Base-by-base conservation (phyloP, 2,797 vertebrate genomes). In the Masticophis lateralis region DNA sequence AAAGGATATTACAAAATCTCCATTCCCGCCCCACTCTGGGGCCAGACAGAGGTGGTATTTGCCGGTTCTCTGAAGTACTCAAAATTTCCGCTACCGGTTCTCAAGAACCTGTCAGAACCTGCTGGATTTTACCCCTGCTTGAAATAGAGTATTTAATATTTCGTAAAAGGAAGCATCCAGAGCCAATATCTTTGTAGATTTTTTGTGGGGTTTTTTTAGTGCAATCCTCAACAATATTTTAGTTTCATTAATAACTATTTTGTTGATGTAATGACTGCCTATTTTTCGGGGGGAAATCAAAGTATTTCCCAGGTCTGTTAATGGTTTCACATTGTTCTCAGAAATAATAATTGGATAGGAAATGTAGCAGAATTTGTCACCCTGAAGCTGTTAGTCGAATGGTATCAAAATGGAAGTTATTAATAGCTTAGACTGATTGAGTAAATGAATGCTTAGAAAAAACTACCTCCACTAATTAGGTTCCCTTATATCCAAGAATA, bases 241-340 rank as follows among this genome's bases (percentile, higher is more conserved):
- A 96, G 95, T 98, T 96, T 98, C 97, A 98, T 97, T 97, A 94
- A 96, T 89, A 96, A 96, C 89, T 97, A 51, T 93, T 89, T 96
- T 89, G 92, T 96, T 94, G 95, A 90, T 97, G 94, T 92, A 97
- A 95, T 96, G 95, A 97, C 92, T 96, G 90, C 98, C 97, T 96
- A 96, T 97, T 96, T 97, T 53, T 53, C 1, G 1, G 53, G 96
- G 98, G 97, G 98, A 98, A 27, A 98, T 98, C 98, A 96, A 98
- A 97, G 96, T 98, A 97, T 97, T 97, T 97, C 97, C 98, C 97
- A 98, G 98, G 98, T 98, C 37, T 98, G 95, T 96, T 98, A 98
- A 98, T 97, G 98, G 98, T 95, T 96, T 98, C 98, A 98, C 97
- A 96, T 97, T 97, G 93, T 97, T 98, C 97, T 98, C 97, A 95